Conservation (phyloP, 2,797 vertebrate species). For the Spatula clypeata region DNA sequence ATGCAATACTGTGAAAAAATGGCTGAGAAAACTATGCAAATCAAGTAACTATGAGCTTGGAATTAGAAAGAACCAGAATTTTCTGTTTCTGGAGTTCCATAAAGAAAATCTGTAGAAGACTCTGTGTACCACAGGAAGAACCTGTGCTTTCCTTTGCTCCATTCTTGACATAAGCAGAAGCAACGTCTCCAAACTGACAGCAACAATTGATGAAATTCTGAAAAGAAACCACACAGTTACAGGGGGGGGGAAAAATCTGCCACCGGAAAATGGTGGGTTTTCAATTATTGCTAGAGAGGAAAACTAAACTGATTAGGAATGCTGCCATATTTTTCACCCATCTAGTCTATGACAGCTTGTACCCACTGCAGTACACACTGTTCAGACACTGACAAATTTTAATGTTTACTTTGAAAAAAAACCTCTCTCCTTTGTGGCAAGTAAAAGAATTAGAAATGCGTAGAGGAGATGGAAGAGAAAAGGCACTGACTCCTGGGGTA, state of each 20-base stretch:
- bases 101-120: background rate
- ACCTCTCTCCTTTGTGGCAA: background rate
- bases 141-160: background rate
- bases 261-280: background rate
- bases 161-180: background rate
- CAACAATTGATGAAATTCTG: background rate
- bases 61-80: background rate
- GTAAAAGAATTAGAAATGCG: background rate
- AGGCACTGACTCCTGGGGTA: background rate
- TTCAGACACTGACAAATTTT: background rate
- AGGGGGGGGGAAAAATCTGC: background rate
- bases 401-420: background rate
- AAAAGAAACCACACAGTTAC: background rate
- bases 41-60: background rate
- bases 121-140: background rate
- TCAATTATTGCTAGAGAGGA: background rate
- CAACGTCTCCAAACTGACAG: background rate
- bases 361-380: rapidly evolving
- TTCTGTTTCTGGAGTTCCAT: background rate
- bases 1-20: background rate
- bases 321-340: background rate
- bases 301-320: background rate
- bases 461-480: background rate
- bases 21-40: rapidly evolving
- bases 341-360: background rate